Conservation (phyloP, 1,140 invertebrate genomes). For the Chironomus tepperi region DNA sequence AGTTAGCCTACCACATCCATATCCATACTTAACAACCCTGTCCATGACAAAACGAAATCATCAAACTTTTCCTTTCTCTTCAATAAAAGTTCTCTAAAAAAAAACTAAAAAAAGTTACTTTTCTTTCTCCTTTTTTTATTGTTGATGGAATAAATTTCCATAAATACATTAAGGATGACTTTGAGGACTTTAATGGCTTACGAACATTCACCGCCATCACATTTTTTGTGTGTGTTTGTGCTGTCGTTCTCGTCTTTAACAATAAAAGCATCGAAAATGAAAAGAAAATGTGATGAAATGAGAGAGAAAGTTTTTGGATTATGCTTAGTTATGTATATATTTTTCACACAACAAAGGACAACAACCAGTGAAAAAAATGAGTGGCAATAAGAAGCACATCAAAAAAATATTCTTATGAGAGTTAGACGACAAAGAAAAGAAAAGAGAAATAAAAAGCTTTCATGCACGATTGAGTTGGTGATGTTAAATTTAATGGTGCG, state of each 20-base stretch:
- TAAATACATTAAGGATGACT: slow-evolving; percentile 20
- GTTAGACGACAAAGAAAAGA: background rate
- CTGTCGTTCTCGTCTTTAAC: too few relatives aligned
- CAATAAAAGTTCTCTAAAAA: too few relatives aligned
- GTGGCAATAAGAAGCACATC: too few relatives aligned
- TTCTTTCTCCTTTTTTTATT: too few relatives aligned
- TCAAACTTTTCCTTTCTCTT: too few relatives aligned
- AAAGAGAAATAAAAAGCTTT: background rate
- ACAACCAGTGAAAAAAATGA: background rate
- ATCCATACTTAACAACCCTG: too few relatives aligned
- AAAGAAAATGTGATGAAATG: background rate
- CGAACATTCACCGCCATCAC: background rate
- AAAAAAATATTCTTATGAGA: too few relatives aligned
- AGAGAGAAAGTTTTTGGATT: background rate
- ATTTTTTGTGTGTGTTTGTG: background rate
- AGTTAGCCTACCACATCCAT: too few relatives aligned
- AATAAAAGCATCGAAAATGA: too few relatives aligned
- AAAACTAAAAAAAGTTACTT: too few relatives aligned
- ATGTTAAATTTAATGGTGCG: slow-evolving; percentile 2
- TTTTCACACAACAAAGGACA: background rate
- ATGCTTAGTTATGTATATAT: background rate
- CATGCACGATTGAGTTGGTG: slow-evolving; percentile 16
- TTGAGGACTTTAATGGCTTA: slow-evolving; percentile 12
- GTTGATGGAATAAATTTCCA: slow-evolving; percentile 23
- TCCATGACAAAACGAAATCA: too few relatives aligned